Base-by-base conservation (phyloP, 2,888 invertebrate species). In the Chymomyza amoena region DNA sequence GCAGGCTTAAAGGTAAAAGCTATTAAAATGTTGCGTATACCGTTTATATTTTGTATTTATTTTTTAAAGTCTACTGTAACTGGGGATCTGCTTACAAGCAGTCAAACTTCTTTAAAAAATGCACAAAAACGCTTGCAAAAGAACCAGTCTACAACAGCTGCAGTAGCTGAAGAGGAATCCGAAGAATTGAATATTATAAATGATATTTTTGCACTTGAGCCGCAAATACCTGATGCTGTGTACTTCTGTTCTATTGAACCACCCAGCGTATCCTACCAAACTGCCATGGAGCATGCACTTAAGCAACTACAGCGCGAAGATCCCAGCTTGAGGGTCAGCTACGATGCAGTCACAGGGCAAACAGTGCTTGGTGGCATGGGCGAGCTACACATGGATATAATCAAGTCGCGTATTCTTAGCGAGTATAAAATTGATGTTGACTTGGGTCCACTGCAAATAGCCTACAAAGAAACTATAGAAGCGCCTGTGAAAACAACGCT, bases 241-340 rank as follows among this genome's bases (percentile, higher is more conserved):
- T 99, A 98, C 92, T 96, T 98, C 89, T 99, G 99, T 91, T 96
- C 97, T 1, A 95, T 99, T 75, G 99, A 99, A 92, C 96, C 99
- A 0, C 96, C 97, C 0, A 96, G 96, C 80, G 89, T 95, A 80
- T 93, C 95, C 0, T 93, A 94, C 70, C 97, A 98, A 92, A 92
- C 92, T 57, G 93, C 95, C 0, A 92, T 99, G 84, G 98, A 99
- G 79, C 92, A 92, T 15, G 98, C 98, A 0, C 93, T 99, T 28
- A 92, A 92, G 5, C 95, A 97, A 90, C 92, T 99, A 64, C 94
- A 95, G 90, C 93, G 96, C 16, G 99, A 99, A 92, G 99, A 99
- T 93, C 99, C 99, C 4, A 97, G 97, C 90, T 92, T 98, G 61
- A 92, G 95, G 76, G 96, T 98, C 7, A 93, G 92, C 56, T 92